Base-by-base conservation (phyloP, 2,797 vertebrate species). In the Coranthus polyacanthus region DNA sequence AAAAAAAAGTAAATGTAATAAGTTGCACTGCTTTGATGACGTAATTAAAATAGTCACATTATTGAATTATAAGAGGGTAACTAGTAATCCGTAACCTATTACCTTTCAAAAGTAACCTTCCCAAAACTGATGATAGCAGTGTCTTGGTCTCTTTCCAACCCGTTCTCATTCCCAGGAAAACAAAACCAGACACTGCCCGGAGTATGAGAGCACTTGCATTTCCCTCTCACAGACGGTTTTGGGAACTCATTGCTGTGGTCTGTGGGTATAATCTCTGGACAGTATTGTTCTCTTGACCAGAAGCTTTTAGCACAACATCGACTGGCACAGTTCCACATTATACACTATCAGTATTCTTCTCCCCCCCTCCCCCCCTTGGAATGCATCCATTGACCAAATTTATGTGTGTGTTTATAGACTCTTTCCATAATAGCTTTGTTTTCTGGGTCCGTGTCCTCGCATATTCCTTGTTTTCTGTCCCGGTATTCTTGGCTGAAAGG, bases 241-340 rank as follows among this genome's bases (percentile, higher is more conserved):
- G 55, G 57, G 71, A 81, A 76, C 54, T 54, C 7, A 57, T 57
- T 4, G 41, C 69, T 52, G 60, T 58, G 54, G 81, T 79, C 72
- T 67, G 72, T 49, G 71, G 57, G 75, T 63, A 29, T 52, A 39
- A 72, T 82, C 63, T 54, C 60, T 64, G 5, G 17, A 79, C 53
- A 72, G 68, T 37, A 63, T 78, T 69, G 79, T 80, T 63, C 63
- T 77, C 62, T 81, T 66, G 73, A 82, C 72, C 75, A 60, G 67
- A 39, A 75, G 80, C 79, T 89, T 79, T 85, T 72, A 86, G 70
- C 53, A 42, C 37, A 37, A 50, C 64, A 80, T 83, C 32, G 18
- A 34, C 63, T 78, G 76, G 81, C 78, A 70, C 18, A 6, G 3
- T 42, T 84, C 75, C 82, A 79, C 50, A 53, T 57, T 32, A 16